phyloP scores from a whole-genome alignment of 2,797 vertebrate genomes.

The Lagodon rhomboides region DNA sequence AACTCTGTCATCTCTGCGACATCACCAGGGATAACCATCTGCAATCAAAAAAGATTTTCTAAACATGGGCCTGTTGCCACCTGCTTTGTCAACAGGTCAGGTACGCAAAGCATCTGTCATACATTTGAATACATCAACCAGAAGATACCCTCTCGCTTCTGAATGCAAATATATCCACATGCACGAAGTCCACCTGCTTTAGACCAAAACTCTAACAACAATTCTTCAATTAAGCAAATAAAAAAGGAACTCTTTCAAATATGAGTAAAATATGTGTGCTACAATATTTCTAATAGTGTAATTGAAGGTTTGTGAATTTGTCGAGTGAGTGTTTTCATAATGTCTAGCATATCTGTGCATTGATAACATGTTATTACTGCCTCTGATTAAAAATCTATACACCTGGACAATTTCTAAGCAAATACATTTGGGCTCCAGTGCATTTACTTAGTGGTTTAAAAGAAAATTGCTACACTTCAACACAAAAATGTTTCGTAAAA shows the following conservation, averaged over 20 bases:
- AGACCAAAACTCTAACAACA: not conserved
- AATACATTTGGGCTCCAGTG: not conserved
- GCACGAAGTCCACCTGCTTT: constrained; percentile 27
- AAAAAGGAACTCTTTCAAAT: not conserved
- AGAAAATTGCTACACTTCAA: not conserved
- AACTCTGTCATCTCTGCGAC: constrained; percentile 96
- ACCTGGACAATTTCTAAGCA: not conserved
- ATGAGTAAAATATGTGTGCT: not conserved
- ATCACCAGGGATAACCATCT: constrained; percentile 99
- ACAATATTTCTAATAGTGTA: not conserved
- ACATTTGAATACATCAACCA: constrained; percentile 24
- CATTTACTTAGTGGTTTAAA: not conserved
- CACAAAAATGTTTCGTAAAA: not conserved
- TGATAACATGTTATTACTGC: not conserved
- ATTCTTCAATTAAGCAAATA: not conserved
- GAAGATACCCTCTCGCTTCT: constrained; percentile 16
- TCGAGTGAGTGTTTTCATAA: not conserved
- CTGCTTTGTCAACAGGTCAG: constrained; percentile 34
- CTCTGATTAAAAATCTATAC: not conserved
- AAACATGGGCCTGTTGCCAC: constrained; percentile 10
- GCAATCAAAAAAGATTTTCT: constrained; percentile 55
- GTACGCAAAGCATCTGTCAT: constrained; percentile 51
- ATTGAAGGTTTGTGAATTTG: not conserved
- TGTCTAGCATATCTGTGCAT: not conserved
- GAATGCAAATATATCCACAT: constrained; percentile 66